Percentiles rank a stretch among this genome's conserved stretches.
These are phyloP conservation scores for Zaprionus kolodkinae DNA, from an alignment of 1,140 invertebrate genomes.

Conservation along the genomic window DNA sequence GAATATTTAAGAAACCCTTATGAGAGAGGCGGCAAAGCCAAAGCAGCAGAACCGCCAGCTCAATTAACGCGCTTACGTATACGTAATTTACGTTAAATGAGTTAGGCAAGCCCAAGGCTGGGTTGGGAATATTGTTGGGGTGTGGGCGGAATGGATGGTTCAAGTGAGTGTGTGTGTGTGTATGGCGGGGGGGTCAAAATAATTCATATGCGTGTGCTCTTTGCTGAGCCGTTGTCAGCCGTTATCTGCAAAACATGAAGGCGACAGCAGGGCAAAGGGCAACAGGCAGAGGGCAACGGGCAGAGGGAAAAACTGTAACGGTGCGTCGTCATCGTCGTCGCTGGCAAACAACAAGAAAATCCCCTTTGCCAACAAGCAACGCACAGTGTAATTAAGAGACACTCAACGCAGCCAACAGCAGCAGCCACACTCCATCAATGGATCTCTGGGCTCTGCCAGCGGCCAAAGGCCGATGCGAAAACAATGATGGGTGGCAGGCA, in stretches of 20 bases:
- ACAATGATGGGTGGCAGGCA: slow-evolving; percentile 37
- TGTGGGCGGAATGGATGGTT: too few species aligned
- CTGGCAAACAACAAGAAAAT: slow-evolving; percentile 68
- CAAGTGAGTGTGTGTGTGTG: neutral
- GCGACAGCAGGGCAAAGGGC: slow-evolving; percentile 22
- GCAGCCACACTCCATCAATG: slow-evolving; percentile 38
- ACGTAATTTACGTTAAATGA: slow-evolving; percentile 45
- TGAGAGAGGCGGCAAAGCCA: neutral
- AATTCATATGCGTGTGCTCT: slow-evolving; percentile 24
- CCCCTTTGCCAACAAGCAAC: slow-evolving; percentile 76
- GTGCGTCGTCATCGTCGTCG: slow-evolving; percentile 48
- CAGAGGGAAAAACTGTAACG: slow-evolving; percentile 49
- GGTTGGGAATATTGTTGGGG: neutral
- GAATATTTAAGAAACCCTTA: neutral
- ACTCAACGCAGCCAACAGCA: slow-evolving; percentile 55
- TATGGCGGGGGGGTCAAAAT: slow-evolving; percentile 1
- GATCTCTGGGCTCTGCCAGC: slow-evolving; percentile 33
- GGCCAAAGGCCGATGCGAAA: slow-evolving; percentile 46
- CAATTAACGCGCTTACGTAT: slow-evolving; percentile 33
- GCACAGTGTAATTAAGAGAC: slow-evolving; percentile 78
- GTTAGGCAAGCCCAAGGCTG: neutral
- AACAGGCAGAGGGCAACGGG: neutral
- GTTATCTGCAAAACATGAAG: slow-evolving; percentile 62
- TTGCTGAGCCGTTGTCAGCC: slow-evolving; percentile 54
- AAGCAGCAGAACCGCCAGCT: slow-evolving; percentile 8